Percentiles rank a stretch among this genome's conserved stretches.
Conservation (phyloP, 2,888 invertebrate species). For the Chrysolina americana region DNA sequence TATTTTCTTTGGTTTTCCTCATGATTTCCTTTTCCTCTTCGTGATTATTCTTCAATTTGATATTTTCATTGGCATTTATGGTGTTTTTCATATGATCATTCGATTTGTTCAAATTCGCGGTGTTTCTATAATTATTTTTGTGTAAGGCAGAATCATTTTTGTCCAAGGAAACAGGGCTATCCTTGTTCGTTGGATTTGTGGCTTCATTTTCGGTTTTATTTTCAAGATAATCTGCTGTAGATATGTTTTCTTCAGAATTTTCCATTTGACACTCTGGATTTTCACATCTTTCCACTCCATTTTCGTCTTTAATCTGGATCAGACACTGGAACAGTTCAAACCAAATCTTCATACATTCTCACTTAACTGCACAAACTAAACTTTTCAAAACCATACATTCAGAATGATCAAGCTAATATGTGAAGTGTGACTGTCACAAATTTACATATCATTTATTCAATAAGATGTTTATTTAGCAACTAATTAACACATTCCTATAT, state of each 20-base stretch:
- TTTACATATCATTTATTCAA: too few relatives aligned
- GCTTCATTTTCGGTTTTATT: neutral
- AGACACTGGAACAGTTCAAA: neutral
- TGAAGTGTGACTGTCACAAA: too few relatives aligned
- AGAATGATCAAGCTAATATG: too few relatives aligned
- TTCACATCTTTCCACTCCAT: neutral
- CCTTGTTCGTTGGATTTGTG: neutral
- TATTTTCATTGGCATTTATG: conserved; percentile 44
- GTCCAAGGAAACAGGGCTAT: neutral
- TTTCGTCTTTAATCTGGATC: neutral
- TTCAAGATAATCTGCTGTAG: neutral
- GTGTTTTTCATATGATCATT: conserved; percentile 37
- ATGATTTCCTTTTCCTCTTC: conserved; percentile 66
- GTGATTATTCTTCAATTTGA: conserved; percentile 53
- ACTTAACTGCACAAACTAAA: too few relatives aligned
- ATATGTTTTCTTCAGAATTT: neutral
- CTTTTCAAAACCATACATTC: too few relatives aligned
- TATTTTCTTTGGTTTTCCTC: conserved; percentile 65
- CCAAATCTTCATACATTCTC: too few relatives aligned
- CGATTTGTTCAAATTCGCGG: conserved; percentile 23
- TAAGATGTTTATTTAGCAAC: too few relatives aligned
- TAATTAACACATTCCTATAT: too few relatives aligned
- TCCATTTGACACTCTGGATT: neutral
- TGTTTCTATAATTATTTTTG: conserved; percentile 40
- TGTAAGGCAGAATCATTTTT: conserved; percentile 27